Evolutionary conservation across 2,113 vertebrate genomes (phyloP).

Genomic region (human (Homo sapiens)): GRCh38 chr11:127269001-127269500

Average conservation of each 20-base stretch:
- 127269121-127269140: not conserved
- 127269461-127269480: not conserved
- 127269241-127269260: not conserved
- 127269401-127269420: not conserved
- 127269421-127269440: not conserved
- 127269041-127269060: conserved; percentile 75
- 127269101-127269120: conserved; percentile 43
- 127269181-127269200: accelerated
- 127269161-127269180: not conserved
- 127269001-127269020: conserved; percentile 75
- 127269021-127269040: conserved; percentile 76
- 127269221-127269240: not conserved
- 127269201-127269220: not conserved
- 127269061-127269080: conserved; percentile 58
- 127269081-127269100: conserved; percentile 32
- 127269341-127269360: not conserved
- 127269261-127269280: not conserved
- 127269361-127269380: not conserved
- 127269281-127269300: not conserved
- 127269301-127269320: not conserved
- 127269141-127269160: not conserved
- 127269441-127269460: not conserved
- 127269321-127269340: not conserved
- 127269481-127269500: not conserved
- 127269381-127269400: conserved; percentile 35